phyloP scores from a whole-genome alignment of 2,888 invertebrate species.

The Diarsia brunnea region DNA sequence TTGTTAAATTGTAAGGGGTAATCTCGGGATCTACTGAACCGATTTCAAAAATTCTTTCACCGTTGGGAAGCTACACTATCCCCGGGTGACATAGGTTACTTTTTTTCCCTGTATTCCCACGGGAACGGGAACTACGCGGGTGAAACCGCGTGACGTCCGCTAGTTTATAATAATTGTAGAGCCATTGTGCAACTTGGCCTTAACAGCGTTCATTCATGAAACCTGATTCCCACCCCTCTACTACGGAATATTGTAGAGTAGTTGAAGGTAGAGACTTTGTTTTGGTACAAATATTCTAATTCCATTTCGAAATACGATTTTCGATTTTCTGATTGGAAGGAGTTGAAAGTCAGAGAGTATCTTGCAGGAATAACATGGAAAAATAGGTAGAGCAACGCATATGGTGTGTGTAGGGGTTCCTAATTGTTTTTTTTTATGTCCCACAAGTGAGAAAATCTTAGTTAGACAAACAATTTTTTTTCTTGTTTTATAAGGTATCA shows the following conservation, averaged over 20 bases:
- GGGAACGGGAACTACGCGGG: no score
- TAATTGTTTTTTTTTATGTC: not conserved
- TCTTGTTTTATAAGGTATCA: not conserved
- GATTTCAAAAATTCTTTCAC: no score
- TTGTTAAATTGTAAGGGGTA: no score
- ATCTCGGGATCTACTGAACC: no score
- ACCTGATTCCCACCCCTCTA: constrained; percentile 63
- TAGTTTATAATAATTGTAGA: constrained; percentile 5
- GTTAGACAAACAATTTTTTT: not conserved
- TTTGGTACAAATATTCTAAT: not conserved
- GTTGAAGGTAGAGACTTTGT: constrained; percentile 37
- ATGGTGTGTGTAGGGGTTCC: no score
- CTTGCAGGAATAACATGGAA: not conserved
- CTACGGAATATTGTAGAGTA: constrained; percentile 54
- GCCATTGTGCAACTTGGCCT: constrained; percentile 43
- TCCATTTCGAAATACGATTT: not conserved
- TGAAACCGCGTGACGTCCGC: no score
- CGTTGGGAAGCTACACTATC: no score
- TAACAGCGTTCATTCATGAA: constrained; percentile 62
- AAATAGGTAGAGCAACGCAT: not conserved
- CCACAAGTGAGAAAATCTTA: not conserved
- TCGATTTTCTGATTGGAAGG: not conserved
- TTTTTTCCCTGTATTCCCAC: no score
- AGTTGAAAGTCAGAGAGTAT: not conserved
- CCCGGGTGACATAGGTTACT: no score